A percentile compares a stretch with the other conserved stretches of the same genome.
Evolutionary conservation across 2,888 invertebrate genomes (phyloP).

Genomic region (Scaptodrosophila latifasciaeformis): DNA sequence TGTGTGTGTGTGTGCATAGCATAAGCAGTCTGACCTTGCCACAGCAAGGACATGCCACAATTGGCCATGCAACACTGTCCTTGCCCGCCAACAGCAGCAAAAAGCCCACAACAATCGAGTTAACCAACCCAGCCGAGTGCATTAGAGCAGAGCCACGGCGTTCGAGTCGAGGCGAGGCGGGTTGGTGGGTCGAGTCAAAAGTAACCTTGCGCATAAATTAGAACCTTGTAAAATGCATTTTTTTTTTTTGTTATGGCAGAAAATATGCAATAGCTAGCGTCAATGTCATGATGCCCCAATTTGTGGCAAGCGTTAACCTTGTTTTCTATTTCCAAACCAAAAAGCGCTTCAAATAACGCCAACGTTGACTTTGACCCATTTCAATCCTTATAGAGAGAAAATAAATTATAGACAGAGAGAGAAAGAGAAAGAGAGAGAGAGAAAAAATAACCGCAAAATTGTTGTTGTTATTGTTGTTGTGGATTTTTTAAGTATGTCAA

Average conservation of each 20-base stretch:
- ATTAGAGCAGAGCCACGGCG: slow-evolving; percentile 18
- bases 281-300: slow-evolving; percentile 68
- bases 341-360: slow-evolving; percentile 41
- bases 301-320: slow-evolving; percentile 47
- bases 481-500: slow-evolving; percentile 60
- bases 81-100: background rate
- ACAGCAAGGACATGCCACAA: slow-evolving; percentile 15
- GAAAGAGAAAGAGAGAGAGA: background rate
- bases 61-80: slow-evolving; percentile 6
- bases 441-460: too few species aligned
- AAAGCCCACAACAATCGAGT: too few species aligned
- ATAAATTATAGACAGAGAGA: too few species aligned
- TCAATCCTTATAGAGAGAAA: slow-evolving; percentile 58
- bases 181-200: slow-evolving; percentile 3
- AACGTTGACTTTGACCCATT: slow-evolving; percentile 71
- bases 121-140: too few species aligned
- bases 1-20: background rate
- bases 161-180: slow-evolving; percentile 12
- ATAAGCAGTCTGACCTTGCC: slow-evolving; percentile 6
- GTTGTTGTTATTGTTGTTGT: too few species aligned
- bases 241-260: too few species aligned
- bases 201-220: slow-evolving; percentile 38
- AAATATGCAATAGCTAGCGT: slow-evolving; percentile 11
- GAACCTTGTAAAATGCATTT: slow-evolving; percentile 58
- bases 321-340: slow-evolving; percentile 52